Evolutionary conservation across 2,888 invertebrate genomes (phyloP).

Genomic region (Cosmia trapezina): DNA sequence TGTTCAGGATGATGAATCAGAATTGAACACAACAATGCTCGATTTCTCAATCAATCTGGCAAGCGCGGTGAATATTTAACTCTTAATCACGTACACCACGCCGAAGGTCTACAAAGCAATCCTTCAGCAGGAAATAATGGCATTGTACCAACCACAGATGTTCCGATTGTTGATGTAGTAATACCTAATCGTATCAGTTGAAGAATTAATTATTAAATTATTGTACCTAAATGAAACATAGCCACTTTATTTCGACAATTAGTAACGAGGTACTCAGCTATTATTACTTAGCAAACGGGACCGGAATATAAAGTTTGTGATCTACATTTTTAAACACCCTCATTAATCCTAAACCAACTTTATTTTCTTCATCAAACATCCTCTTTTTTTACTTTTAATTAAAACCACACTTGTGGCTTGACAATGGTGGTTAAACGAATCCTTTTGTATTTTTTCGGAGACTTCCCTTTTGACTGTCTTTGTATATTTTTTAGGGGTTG

Average conservation of each 20-base stretch:
- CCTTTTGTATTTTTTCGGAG: conserved; percentile 69
- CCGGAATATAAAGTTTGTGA: conserved; percentile 50
- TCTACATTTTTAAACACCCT: conserved; percentile 66
- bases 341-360: conserved; percentile 75
- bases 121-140: conserved; percentile 54
- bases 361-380: conserved; percentile 70
- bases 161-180: conserved; percentile 15
- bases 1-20: conserved; percentile 11
- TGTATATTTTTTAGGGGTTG: conserved; percentile 57
- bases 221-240: conserved; percentile 31
- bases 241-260: conserved; percentile 47
- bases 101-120: conserved; percentile 31
- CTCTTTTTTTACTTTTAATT: conserved; percentile 70
- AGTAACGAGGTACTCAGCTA: conserved; percentile 30
- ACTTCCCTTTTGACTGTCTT: conserved; percentile 56
- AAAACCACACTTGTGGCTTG: conserved; percentile 67
- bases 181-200: conserved; percentile 7
- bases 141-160: conserved; percentile 52
- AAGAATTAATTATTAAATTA: conserved; percentile 16
- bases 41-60: conserved; percentile 51
- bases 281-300: conserved; percentile 40
- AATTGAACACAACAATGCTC: conserved; percentile 18
- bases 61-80: conserved; percentile 53
- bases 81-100: conserved; percentile 33
- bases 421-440: conserved; percentile 73